phyloP scores from a whole-genome alignment of 2,888 invertebrate species.

The Plemyria rubiginata region DNA sequence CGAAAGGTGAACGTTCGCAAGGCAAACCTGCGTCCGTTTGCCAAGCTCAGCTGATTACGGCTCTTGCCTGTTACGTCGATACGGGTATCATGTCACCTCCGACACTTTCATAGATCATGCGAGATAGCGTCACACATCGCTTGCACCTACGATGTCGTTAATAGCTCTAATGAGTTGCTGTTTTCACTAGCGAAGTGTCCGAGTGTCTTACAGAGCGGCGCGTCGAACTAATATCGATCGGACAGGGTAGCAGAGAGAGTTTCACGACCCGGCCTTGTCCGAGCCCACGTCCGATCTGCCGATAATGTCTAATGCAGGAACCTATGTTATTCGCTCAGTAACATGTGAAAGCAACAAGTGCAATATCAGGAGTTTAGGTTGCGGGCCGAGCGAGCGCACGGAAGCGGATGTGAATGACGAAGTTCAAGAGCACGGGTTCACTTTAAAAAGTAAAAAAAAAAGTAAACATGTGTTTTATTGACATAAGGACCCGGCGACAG shows the following conservation, averaged over 20 bases:
- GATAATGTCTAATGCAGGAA: constrained; percentile 68
- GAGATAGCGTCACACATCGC: constrained; percentile 58
- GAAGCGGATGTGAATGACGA: constrained; percentile 51
- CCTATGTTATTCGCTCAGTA: constrained; percentile 60
- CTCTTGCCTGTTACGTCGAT: constrained; percentile 23
- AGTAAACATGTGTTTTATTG: too few species aligned
- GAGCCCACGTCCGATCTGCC: constrained; percentile 58
- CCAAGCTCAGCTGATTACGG: constrained; percentile 8
- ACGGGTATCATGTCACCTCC: constrained; percentile 14
- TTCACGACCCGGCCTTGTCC: constrained; percentile 47
- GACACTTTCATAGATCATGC: constrained; percentile 56
- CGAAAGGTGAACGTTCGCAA: constrained; percentile 4
- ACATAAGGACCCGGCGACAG: too few species aligned
- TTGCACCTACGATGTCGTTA: constrained; percentile 60
- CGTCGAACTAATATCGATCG: constrained; percentile 67
- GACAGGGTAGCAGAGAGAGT: constrained; percentile 67
- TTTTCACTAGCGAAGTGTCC: constrained; percentile 65
- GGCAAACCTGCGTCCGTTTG: constrained; percentile 1
- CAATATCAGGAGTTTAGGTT: constrained; percentile 67
- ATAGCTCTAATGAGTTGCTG: constrained; percentile 70
- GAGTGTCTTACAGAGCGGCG: constrained; percentile 32
- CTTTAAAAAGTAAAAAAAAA: too few species aligned
- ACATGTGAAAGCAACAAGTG: constrained; percentile 77
- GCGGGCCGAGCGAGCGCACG: constrained; percentile 49
- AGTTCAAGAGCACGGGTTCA: constrained; percentile 71